A percentile compares a stretch with the other conserved stretches of the same genome.
Conservation (phyloP, 64 coral and sea anemone species). For the Stylophora pistillata region DNA sequence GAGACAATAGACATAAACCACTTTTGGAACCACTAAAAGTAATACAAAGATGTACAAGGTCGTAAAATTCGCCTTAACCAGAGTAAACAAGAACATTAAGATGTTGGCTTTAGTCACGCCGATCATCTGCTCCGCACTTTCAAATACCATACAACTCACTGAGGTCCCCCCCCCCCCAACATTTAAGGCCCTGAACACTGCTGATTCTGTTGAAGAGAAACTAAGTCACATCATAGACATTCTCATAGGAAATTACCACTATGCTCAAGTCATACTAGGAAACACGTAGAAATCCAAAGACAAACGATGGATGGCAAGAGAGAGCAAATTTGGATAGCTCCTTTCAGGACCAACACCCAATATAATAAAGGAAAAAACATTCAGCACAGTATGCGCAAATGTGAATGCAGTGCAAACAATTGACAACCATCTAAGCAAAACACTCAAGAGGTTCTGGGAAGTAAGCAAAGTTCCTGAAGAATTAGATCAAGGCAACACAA, state of each 20-base stretch:
- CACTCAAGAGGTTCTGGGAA: slow-evolving; percentile 50
- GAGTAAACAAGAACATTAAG: too few species aligned
- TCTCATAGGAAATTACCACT: slow-evolving; percentile 59
- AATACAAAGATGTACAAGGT: slow-evolving; percentile 21
- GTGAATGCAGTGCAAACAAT: not conserved
- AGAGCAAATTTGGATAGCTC: too few species aligned
- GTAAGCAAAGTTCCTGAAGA: slow-evolving; percentile 38
- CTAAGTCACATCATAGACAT: slow-evolving; percentile 58
- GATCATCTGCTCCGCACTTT: too few species aligned
- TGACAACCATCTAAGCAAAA: not conserved
- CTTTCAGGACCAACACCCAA: too few species aligned
- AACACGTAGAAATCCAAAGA: too few species aligned
- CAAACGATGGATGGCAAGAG: too few species aligned
- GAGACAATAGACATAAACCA: slow-evolving; percentile 9
- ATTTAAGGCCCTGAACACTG: slow-evolving; percentile 38
- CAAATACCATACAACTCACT: too few species aligned
- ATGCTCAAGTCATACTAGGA: slow-evolving; percentile 39
- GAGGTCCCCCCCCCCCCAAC: slow-evolving; percentile 17
- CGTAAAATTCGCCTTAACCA: slow-evolving; percentile 59
- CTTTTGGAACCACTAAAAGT: slow-evolving; percentile 43
- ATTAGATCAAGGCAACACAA: slow-evolving; percentile 32
- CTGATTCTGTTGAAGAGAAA: slow-evolving; percentile 15
- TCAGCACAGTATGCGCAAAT: too few species aligned
- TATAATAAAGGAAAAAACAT: too few species aligned
- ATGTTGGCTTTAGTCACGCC: too few species aligned